Evolutionary conservation across 2,888 invertebrate species (phyloP).

Genomic region (Chironomus tentans): DNA sequence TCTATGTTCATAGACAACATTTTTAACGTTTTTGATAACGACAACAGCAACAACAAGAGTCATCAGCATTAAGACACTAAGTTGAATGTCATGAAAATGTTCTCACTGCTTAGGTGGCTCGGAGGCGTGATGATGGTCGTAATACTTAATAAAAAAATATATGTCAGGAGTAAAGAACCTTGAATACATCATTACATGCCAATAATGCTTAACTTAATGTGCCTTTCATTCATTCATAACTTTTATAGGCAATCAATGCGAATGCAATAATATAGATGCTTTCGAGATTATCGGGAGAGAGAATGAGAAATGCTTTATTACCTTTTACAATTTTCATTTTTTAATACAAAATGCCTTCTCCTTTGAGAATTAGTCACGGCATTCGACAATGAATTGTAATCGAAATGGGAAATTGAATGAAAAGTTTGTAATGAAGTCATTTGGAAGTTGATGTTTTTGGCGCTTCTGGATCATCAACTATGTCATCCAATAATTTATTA

Average conservation of each 20-base stretch:
- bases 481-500: too few relatives aligned
- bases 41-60: too few relatives aligned
- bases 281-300: neutral
- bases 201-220: constrained; percentile 3
- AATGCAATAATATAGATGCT: neutral
- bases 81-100: neutral
- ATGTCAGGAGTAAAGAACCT: constrained; percentile 1
- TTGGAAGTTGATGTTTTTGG: too few relatives aligned
- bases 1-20: too few relatives aligned
- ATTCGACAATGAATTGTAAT: too few relatives aligned
- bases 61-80: neutral
- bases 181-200: constrained; percentile 10
- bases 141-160: neutral
- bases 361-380: too few relatives aligned
- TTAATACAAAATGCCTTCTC: too few relatives aligned
- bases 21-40: too few relatives aligned
- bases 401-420: too few relatives aligned
- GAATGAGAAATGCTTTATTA: neutral
- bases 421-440: too few relatives aligned
- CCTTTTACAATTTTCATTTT: neutral
- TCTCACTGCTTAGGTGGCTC: neutral
- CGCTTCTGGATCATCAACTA: too few relatives aligned
- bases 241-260: too few relatives aligned
- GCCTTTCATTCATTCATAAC: neutral
- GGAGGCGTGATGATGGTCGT: neutral